Conservation (phyloP, 2,113 vertebrate genomes). For the Nymphicus hollandicus region DNA sequence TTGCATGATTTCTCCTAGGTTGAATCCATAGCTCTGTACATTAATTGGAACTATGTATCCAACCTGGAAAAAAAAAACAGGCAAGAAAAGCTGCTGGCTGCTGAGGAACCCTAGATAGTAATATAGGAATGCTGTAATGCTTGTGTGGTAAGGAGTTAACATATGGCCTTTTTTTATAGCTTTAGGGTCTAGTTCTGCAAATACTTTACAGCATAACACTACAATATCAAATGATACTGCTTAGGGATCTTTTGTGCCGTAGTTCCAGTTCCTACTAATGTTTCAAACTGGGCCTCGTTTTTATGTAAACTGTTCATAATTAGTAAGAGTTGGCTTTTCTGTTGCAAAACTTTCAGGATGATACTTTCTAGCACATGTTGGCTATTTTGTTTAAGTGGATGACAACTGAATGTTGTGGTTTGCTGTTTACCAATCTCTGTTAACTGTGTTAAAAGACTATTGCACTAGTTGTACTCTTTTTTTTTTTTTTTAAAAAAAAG, state of each 20-base stretch:
- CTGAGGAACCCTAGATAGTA: background rate
- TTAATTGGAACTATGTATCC: background rate
- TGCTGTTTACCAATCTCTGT: background rate
- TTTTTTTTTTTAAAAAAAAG: no score
- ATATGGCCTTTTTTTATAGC: background rate
- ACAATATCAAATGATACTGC: background rate
- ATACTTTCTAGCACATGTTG: background rate
- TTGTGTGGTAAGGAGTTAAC: background rate
- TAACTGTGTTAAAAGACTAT: background rate
- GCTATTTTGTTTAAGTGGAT: background rate
- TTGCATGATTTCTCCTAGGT: background rate
- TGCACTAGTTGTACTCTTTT: background rate
- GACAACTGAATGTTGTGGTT: background rate
- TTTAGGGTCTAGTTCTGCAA: background rate
- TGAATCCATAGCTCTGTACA: background rate
- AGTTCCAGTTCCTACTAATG: background rate
- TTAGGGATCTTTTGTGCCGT: background rate
- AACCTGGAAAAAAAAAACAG: background rate
- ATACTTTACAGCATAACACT: background rate
- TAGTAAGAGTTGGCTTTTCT: background rate
- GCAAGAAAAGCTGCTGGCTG: background rate
- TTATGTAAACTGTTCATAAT: background rate
- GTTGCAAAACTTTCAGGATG: background rate
- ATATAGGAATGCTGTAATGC: background rate
- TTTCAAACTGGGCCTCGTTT: background rate